These are phyloP conservation scores for Temnothorax longispinosus DNA, from an alignment of 1,140 invertebrate genomes.

Conservation along the genomic window DNA sequence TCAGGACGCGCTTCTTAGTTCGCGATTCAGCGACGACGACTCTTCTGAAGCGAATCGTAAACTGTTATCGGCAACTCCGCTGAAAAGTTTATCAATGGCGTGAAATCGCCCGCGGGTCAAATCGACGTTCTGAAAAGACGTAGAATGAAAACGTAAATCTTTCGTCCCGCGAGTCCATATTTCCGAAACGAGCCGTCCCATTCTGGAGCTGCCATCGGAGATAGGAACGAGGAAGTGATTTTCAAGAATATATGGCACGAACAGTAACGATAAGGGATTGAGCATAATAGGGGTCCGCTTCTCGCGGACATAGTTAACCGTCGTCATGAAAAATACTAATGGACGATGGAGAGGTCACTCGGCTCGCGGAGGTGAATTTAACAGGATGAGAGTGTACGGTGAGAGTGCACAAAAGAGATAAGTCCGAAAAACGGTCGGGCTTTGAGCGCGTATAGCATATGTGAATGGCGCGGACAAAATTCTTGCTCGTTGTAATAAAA, in stretches of 20 bases:
- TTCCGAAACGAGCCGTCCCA: constrained; percentile 61
- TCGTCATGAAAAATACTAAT: constrained; percentile 83
- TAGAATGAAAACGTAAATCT: constrained; percentile 28
- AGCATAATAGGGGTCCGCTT: constrained; percentile 80
- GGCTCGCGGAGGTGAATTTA: constrained; percentile 81
- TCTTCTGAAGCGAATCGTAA: constrained; percentile 61
- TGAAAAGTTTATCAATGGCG: constrained; percentile 64
- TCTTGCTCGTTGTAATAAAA: not conserved
- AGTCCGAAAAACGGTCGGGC: constrained; percentile 64
- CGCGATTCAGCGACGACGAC: constrained; percentile 54
- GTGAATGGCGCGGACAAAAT: constrained; percentile 41
- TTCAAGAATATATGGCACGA: constrained; percentile 77
- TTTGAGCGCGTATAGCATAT: constrained; percentile 73
- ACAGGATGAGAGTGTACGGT: constrained; percentile 50
- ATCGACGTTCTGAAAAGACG: constrained; percentile 50
- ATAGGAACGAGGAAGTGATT: constrained; percentile 75
- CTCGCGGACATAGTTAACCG: constrained; percentile 76
- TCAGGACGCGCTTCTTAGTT: not conserved
- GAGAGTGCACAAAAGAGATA: constrained; percentile 76
- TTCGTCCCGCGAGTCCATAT: constrained; percentile 54
- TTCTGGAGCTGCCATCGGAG: constrained; percentile 36
- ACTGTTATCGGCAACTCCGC: constrained; percentile 52
- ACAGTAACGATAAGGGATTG: constrained; percentile 81
- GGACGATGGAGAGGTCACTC: constrained; percentile 77
- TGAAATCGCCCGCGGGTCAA: constrained; percentile 58